Conservation (phyloP, 1,140 invertebrate species). For the Pectinophora gossypiella region DNA sequence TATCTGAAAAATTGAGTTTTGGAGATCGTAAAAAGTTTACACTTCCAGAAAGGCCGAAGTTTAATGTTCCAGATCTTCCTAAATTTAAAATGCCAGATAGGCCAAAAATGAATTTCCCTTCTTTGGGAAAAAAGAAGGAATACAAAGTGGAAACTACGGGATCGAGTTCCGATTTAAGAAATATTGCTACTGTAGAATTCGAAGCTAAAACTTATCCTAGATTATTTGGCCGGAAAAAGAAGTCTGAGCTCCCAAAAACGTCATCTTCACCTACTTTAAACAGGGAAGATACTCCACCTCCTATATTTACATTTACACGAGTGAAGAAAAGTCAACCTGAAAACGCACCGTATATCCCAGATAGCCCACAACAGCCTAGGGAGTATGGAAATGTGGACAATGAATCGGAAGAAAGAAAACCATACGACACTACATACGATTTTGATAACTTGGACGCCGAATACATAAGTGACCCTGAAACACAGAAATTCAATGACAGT, state of each 20-base stretch:
- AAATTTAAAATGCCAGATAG: conserved; percentile 79
- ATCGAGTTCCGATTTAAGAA: conserved; percentile 66
- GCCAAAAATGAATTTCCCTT: conserved; percentile 75
- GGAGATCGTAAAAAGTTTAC: conserved; percentile 77
- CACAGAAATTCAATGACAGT: conserved; percentile 24
- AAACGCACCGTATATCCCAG: conserved; percentile 34
- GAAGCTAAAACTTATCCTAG: conserved; percentile 86
- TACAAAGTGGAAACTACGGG: conserved; percentile 55
- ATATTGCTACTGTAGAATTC: conserved; percentile 77
- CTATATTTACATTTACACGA: conserved; percentile 61
- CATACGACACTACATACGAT: conserved; percentile 54
- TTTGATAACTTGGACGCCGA: conserved; percentile 55
- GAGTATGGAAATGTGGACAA: conserved; percentile 52
- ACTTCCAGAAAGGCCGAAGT: conserved; percentile 76
- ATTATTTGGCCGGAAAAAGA: conserved; percentile 81
- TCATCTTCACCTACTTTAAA: conserved; percentile 65
- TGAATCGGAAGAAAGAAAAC: conserved; percentile 33
- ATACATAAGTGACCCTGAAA: conserved; percentile 37
- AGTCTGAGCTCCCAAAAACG: conserved; percentile 51
- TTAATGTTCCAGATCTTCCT: conserved; percentile 77
- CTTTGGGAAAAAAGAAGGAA: conserved; percentile 52
- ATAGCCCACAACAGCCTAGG: conserved; percentile 52
- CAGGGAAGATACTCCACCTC: conserved; percentile 67
- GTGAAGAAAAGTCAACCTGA: conserved; percentile 45
- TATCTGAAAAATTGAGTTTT: conserved; percentile 76